Evolutionary conservation across 2,113 vertebrate genomes (phyloP).

Genomic region (Capricornis sumatraensis): DNA sequence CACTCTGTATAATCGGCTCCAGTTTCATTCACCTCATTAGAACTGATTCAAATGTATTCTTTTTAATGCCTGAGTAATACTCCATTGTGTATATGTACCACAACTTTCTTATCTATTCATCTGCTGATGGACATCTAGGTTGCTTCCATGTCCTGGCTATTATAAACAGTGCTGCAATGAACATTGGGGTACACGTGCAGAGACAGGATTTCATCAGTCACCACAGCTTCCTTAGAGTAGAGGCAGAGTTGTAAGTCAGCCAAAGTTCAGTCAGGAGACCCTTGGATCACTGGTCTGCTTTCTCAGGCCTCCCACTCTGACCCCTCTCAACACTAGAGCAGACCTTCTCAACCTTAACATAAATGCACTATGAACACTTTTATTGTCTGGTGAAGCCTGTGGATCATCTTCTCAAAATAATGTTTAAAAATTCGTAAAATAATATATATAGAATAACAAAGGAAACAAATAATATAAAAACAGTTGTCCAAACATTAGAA

Average conservation of each 20-base stretch:
- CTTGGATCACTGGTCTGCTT: neutral
- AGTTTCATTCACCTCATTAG: no score
- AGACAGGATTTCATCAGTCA: neutral
- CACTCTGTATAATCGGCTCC: no score
- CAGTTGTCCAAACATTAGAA: neutral
- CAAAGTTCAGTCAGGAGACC: neutral
- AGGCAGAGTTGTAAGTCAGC: neutral
- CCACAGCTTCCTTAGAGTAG: neutral
- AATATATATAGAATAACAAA: neutral
- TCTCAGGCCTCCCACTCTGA: neutral
- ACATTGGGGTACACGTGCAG: neutral
- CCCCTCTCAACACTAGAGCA: neutral
- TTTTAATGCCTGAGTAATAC: no score
- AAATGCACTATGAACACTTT: neutral
- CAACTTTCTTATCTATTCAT: no score
- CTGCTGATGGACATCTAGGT: no score
- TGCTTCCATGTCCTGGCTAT: no score
- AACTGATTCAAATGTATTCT: no score
- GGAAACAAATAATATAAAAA: neutral
- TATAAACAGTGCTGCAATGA: no score
- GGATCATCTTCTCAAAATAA: neutral
- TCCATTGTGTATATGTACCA: no score
- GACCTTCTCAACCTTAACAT: neutral
- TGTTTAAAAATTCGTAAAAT: neutral
- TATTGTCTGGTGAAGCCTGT: neutral